Evolutionary conservation across 2,113 vertebrate species (phyloP).

Genomic region (Melanerpes aurifrons): DNA sequence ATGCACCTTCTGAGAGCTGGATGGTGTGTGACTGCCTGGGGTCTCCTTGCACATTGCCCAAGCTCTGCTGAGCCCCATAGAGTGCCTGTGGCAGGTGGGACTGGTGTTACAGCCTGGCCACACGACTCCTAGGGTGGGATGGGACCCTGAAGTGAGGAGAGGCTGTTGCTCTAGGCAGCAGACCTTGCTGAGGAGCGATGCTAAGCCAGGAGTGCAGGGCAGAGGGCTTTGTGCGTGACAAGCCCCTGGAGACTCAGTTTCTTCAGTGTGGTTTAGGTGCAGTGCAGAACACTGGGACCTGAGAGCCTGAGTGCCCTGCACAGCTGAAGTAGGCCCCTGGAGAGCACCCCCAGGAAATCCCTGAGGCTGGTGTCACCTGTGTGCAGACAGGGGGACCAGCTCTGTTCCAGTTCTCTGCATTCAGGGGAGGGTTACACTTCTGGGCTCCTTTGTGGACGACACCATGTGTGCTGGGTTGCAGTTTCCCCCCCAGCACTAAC

Average conservation of each 20-base stretch:
- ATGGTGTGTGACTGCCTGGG: background rate
- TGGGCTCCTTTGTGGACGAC: background rate
- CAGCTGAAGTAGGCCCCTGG: background rate
- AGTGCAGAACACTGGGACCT: background rate
- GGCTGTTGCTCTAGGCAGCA: background rate
- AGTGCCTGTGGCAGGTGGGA: background rate
- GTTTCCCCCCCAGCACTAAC: too few relatives aligned
- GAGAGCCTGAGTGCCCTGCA: background rate
- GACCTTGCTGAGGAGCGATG: background rate
- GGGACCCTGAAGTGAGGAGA: background rate
- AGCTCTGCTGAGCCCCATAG: background rate
- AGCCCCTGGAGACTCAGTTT: background rate
- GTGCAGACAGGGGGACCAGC: background rate
- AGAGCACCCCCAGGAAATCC: background rate
- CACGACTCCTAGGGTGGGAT: background rate
- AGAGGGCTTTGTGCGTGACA: background rate
- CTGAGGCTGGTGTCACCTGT: background rate
- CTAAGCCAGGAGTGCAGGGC: background rate
- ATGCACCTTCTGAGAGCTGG: background rate
- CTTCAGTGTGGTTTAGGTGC: background rate
- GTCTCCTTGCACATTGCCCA: background rate
- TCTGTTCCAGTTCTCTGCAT: background rate
- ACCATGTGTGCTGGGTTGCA: background rate
- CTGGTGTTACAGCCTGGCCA: background rate
- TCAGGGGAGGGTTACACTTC: background rate